Evolutionary conservation across 2,888 invertebrate genomes (phyloP).

Genomic region (Stramonita haemastoma): DNA sequence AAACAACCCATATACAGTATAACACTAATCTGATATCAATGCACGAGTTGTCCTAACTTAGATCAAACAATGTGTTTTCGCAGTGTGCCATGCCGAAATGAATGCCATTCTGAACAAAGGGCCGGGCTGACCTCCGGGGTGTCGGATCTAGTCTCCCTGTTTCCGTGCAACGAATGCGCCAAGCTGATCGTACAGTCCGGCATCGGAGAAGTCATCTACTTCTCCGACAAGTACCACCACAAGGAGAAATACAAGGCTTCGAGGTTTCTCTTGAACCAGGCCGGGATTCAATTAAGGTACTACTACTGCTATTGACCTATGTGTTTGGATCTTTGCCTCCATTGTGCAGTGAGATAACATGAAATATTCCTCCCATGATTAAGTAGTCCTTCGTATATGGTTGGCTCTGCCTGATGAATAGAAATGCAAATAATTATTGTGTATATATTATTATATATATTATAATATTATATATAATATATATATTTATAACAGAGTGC

Average conservation of each 20-base stretch:
- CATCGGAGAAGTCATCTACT: slow-evolving; percentile 84
- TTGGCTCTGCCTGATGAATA: too few species aligned
- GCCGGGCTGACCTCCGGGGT: slow-evolving; percentile 85
- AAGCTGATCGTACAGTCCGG: slow-evolving; percentile 97
- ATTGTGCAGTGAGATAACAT: too few species aligned
- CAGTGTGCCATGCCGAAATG: slow-evolving; percentile 98
- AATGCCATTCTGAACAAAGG: slow-evolving; percentile 97
- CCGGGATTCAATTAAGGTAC: slow-evolving; percentile 82
- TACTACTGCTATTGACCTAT: too few species aligned
- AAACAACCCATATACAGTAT: neutral
- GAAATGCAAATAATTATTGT: too few species aligned
- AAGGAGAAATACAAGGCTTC: slow-evolving; percentile 86
- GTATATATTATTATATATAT: too few species aligned
- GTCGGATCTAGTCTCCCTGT: slow-evolving; percentile 92
- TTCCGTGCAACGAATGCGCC: slow-evolving; percentile 98
- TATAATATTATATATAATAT: too few species aligned
- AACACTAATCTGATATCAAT: neutral
- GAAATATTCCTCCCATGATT: too few species aligned
- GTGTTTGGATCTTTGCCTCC: too few species aligned
- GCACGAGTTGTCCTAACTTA: neutral
- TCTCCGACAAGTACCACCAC: slow-evolving; percentile 88
- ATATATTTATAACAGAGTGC: too few species aligned
- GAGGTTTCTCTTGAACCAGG: slow-evolving; percentile 88
- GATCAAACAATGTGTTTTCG: slow-evolving; percentile 34
- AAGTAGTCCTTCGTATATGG: too few species aligned